Base-by-base conservation (phyloP, 2,888 invertebrate species). In the Trissolcus brochymenae region DNA sequence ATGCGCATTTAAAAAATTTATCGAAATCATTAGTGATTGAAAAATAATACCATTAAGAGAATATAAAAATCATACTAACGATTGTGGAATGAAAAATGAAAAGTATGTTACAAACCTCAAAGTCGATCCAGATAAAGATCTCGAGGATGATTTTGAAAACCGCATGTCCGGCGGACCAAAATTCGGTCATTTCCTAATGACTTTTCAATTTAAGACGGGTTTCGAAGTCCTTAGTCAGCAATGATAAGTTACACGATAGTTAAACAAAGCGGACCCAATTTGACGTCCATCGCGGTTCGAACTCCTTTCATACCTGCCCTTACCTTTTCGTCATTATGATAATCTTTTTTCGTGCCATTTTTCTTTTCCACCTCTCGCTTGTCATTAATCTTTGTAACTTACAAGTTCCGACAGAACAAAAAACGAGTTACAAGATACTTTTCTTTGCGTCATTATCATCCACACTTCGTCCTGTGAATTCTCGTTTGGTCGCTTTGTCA, bases 331-430 rank as follows among this genome's bases (percentile, higher is more conserved):
- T 70, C 70, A 54, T 65, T 70, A 70, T 65, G 56, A 65, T 65
- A 70, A 76, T 71, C 70, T 60, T 49, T 35, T 51, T 51, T 71
- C 55, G 11, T 54, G 41, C 14, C 57, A 61, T 71, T 51, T 66
- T 70, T 54, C 71, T 62, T 73, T 65, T 70, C 57, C 17, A 43
- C 17, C 61, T 65, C 51, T 35, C 35, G 35, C 35, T 35, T 56
- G 65, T 70, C 78, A 73, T 78, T 74, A 73, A 78, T 78, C 78
- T 71, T 74, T 60, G 70, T 74, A 74, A 62, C 74, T 74, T 78
- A 71, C 78, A 66, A 78, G 77, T 73, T 78, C 73, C 78, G 70
- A 68, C 78, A 61, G 65, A 64, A 68, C 59, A 59, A 50, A 76
- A 72, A 73, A 73, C 61, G 13, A 66, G 61, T 70, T 57, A 65